Percentiles rank a stretch among this genome's conserved stretches.
Evolutionary conservation across 2,797 vertebrate genomes (phyloP).

Genomic region (Microctenopoma lineatum): DNA sequence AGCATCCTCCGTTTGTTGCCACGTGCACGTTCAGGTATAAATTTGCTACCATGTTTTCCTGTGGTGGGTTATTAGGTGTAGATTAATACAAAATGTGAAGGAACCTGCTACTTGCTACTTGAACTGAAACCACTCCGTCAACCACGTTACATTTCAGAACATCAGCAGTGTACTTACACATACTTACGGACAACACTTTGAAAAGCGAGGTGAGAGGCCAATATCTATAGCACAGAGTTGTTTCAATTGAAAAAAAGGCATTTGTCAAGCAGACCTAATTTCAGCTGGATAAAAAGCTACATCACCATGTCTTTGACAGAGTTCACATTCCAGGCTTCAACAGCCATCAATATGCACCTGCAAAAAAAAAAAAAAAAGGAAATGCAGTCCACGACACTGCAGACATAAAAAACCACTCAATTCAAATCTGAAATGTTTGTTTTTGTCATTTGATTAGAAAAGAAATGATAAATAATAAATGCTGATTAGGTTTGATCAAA

Average conservation of each 20-base stretch:
- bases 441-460: conserved; percentile 4
- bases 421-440: neutral
- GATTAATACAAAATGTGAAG: neutral
- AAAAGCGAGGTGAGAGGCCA: conserved; percentile 9
- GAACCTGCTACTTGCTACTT: neutral
- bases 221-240: conserved; percentile 14
- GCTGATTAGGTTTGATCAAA: conserved; percentile 35
- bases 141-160: conserved; percentile 28
- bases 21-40: no score
- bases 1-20: no score
- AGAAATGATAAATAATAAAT: conserved; percentile 34
- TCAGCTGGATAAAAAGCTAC: conserved; percentile 57
- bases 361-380: no score
- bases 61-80: no score
- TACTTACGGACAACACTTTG: neutral
- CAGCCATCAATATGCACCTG: no score
- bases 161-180: conserved; percentile 30
- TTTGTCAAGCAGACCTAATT: conserved; percentile 25
- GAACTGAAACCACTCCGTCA: conserved; percentile 22
- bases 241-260: conserved; percentile 1
- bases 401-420: conserved; percentile 13
- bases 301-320: conserved; percentile 19
- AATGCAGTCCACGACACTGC: conserved; percentile 1
- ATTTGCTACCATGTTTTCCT: no score
- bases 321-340: no score